Base-by-base conservation (phyloP, 2,888 invertebrate genomes). In the Yponomeuta evonymella region DNA sequence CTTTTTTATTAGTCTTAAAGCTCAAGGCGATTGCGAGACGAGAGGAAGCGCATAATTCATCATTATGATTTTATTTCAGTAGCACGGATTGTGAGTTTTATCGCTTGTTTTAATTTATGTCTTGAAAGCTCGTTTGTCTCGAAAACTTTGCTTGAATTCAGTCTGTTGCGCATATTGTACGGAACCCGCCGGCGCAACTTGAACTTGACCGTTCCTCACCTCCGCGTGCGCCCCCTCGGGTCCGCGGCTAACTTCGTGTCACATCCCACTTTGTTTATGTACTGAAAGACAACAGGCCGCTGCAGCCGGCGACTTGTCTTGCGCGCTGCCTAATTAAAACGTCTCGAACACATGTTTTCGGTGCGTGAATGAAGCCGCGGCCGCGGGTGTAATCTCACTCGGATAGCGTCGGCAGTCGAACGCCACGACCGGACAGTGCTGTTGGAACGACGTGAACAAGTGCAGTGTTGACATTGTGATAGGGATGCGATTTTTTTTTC, bases 201-300 rank as follows among this genome's bases (percentile, higher is more conserved):
- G 23, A 33, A 67, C 23, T 67, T 48, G 36, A 67, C 33, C 48
- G n/a, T 48, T 23, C 23, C 67, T 23, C 23, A 12, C 43, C 43
- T 48, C 67, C 30, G 30, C 12, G 33, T 15, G 48, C 23, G n/a
- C 67, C n/a, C 23, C 36, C 36, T n/a, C 67, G n/a, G 48, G 23
- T n/a, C n/a, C 80, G 89, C 74, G 77, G 85, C 90, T 90, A 90
- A 83, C 85, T 91, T 92, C 91, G 88, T 84, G 77, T 76, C 85
- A 81, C 77, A 84, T 79, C 78, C 74, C 81, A 82, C 89, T 90
- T 92, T 92, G 91, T 92, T 92, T 92, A 92, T 90, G 86, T 89
- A 88, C 89, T 85, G 87, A 80, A 88, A 90, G 90, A 91, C 90
- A 91, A 90, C 90, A 89, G 89, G 87, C 87, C 84, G 83, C 86